phyloP scores from a whole-genome alignment of 2,888 invertebrate species.

The Lagria hirta region DNA sequence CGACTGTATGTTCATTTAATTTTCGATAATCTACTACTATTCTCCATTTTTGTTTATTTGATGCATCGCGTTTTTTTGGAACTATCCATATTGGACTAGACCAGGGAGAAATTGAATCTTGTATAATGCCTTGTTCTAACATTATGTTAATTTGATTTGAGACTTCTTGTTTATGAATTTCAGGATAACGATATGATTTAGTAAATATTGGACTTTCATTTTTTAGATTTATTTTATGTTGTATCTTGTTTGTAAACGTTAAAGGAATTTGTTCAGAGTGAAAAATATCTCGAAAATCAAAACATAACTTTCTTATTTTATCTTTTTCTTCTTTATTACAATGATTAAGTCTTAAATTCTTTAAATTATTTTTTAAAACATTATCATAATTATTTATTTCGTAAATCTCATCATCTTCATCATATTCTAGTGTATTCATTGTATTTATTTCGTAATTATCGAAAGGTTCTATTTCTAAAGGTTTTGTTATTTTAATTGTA shows the following conservation, averaged over 20 bases:
- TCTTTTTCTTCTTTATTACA: neutral
- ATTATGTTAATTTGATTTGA: too few species aligned
- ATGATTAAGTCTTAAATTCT: slow-evolving; percentile 2
- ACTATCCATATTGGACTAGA: slow-evolving; percentile 26
- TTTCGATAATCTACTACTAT: slow-evolving; percentile 30
- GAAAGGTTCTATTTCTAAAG: neutral
- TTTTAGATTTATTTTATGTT: slow-evolving; percentile 30
- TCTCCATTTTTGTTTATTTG: slow-evolving; percentile 31
- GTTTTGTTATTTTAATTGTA: too few species aligned
- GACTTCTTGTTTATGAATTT: slow-evolving; percentile 27
- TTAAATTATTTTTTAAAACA: neutral
- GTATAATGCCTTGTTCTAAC: slow-evolving; percentile 24
- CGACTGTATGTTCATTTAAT: slow-evolving; percentile 26
- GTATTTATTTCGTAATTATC: neutral
- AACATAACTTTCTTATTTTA: too few species aligned
- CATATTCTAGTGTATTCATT: too few species aligned
- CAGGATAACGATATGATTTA: slow-evolving; percentile 29
- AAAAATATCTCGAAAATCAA: slow-evolving; percentile 25
- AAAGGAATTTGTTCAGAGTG: slow-evolving; percentile 18
- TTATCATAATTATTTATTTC: neutral
- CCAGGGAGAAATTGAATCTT: slow-evolving; percentile 15
- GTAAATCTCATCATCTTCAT: neutral
- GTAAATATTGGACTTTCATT: slow-evolving; percentile 26
- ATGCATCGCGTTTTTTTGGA: slow-evolving; percentile 28
- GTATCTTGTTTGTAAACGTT: slow-evolving; percentile 24